These are phyloP conservation scores for Hozukius guyotensis DNA, from an alignment of 2,797 vertebrate genomes.

Conservation along the genomic window DNA sequence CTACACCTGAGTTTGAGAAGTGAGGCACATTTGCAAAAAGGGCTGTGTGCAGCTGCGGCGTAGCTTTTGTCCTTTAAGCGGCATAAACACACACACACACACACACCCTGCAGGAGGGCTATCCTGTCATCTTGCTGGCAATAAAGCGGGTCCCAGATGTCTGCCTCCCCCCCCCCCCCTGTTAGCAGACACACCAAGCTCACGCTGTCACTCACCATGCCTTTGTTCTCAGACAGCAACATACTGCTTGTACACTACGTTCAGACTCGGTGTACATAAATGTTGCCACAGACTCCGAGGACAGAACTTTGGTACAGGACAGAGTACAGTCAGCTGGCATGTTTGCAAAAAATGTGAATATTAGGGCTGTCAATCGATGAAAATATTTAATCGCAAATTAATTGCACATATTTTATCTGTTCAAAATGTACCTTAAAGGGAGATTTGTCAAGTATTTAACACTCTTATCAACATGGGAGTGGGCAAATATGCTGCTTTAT, in stretches of 20 bases:
- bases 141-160: conserved; percentile 69
- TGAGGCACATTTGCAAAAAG: conserved; percentile 1
- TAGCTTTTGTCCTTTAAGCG: conserved; percentile 57
- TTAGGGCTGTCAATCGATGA: too few relatives aligned
- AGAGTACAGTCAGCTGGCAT: neutral
- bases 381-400: too few relatives aligned
- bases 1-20: conserved; percentile 8
- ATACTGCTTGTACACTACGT: conserved; percentile 21
- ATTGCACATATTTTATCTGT: too few relatives aligned
- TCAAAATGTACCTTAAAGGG: too few relatives aligned
- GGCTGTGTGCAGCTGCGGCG: conserved; percentile 32
- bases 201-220: conserved; percentile 41
- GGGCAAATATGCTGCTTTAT: too few relatives aligned
- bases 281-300: neutral
- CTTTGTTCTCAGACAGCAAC: conserved; percentile 60
- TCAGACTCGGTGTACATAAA: neutral
- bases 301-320: neutral
- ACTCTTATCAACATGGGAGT: too few relatives aligned
- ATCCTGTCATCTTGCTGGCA: conserved; percentile 50
- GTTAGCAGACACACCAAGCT: conserved; percentile 42
- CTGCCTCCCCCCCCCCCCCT: conserved; percentile 6
- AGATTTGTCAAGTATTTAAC: too few relatives aligned
- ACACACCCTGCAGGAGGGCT: conserved; percentile 53
- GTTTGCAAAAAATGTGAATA: neutral
- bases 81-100: conserved; percentile 35